phyloP scores from a whole-genome alignment of 2,113 vertebrate genomes.

The Gasterosteus aculeatus region DNA sequence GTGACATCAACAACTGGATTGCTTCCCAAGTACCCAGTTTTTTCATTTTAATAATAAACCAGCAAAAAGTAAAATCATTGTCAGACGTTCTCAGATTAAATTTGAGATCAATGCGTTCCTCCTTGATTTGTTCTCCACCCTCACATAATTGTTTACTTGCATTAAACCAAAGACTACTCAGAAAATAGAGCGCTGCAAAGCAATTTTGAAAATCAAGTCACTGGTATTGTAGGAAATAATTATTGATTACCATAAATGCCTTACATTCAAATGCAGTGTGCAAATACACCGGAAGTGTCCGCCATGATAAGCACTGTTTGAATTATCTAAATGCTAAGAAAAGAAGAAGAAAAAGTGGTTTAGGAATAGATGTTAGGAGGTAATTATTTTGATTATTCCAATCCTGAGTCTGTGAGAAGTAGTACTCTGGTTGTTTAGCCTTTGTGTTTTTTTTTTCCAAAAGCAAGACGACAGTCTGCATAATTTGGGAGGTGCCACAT shows the following conservation, averaged over 20 bases:
- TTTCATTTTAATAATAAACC: no score
- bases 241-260: neutral
- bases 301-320: no score
- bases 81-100: no score
- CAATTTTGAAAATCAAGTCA: neutral
- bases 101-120: neutral
- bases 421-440: neutral
- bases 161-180: no score
- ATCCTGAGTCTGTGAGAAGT: neutral
- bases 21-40: neutral
- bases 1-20: neutral
- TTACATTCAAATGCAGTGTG: neutral
- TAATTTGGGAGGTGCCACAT: neutral
- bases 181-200: no score
- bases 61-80: no score
- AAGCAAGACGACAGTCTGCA: neutral
- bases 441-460: neutral
- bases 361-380: no score
- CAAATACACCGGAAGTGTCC: no score
- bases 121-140: no score
- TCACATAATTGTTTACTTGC: neutral
- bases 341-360: no score
- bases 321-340: no score
- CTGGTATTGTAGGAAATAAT: neutral
- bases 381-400: no score